Conservation (phyloP, 2,888 invertebrate genomes). For the Elmis aenea region DNA sequence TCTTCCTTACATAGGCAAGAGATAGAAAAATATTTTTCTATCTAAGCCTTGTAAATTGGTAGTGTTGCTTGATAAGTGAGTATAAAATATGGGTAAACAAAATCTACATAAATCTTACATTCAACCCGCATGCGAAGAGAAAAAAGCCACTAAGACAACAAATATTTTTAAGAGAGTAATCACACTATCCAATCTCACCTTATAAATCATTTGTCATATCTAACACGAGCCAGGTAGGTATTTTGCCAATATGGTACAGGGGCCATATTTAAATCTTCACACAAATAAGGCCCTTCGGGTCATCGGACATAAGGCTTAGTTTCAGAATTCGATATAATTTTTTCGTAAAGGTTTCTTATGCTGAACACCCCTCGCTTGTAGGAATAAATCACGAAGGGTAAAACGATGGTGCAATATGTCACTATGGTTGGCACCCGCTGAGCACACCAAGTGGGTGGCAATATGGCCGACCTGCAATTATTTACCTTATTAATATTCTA, state of each 20-base stretch:
- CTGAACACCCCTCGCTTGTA: constrained; percentile 36
- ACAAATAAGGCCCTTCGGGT: constrained; percentile 28
- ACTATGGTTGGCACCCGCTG: constrained; percentile 41
- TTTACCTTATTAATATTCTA: too few species aligned
- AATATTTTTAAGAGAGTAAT: constrained; percentile 36
- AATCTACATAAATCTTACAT: too few species aligned
- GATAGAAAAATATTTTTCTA: too few species aligned
- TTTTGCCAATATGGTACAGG: constrained; percentile 35
- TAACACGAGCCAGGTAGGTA: constrained; percentile 40
- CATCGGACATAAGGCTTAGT: constrained; percentile 23
- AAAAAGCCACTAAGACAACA: constrained; percentile 5
- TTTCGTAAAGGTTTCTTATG: constrained; percentile 26
- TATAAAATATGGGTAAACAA: too few species aligned
- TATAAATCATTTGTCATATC: constrained; percentile 40
- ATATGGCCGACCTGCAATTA: too few species aligned
- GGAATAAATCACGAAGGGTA: constrained; percentile 37
- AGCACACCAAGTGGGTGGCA: constrained; percentile 43
- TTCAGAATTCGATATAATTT: constrained; percentile 22
- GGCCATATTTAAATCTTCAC: constrained; percentile 16
- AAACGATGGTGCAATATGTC: constrained; percentile 44
- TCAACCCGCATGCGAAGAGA: too few species aligned
- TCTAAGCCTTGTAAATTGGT: too few species aligned
- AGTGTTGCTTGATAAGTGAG: too few species aligned
- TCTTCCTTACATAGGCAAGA: too few species aligned
- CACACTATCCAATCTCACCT: constrained; percentile 35